A percentile compares a stretch with the other conserved stretches of the same genome.
Conservation (phyloP, 2,888 invertebrate genomes). For the Lasioglossum calceatum region DNA sequence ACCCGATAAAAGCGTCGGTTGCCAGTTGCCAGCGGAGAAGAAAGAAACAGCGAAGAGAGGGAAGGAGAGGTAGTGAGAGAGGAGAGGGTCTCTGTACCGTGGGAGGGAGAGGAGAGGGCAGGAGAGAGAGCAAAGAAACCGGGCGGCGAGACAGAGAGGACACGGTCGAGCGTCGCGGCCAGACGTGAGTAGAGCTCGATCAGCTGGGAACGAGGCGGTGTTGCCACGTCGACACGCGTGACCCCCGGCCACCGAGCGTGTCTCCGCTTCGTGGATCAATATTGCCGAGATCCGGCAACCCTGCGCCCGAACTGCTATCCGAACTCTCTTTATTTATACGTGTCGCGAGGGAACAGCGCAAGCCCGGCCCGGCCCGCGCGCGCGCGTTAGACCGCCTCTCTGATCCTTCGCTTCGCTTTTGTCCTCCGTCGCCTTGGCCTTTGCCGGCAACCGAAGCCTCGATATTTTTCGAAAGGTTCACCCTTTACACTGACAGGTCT, state of each 20-base stretch:
- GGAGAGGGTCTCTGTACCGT: not conserved
- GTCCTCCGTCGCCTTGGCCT: conserved; percentile 55
- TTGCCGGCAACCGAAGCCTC: conserved; percentile 7
- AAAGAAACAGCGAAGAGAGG: not conserved
- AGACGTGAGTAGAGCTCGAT: conserved; percentile 67
- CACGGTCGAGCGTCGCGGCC: conserved; percentile 37
- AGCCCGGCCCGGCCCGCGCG: conserved; percentile 38
- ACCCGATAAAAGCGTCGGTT: conserved; percentile 44
- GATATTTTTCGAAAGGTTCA: conserved; percentile 52
- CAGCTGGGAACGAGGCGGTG: conserved; percentile 77
- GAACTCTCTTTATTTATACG: conserved; percentile 74
- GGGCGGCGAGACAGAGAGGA: not conserved
- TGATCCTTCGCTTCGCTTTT: conserved; percentile 52
- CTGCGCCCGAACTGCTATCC: conserved; percentile 62
- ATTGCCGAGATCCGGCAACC: conserved; percentile 77
- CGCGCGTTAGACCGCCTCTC: conserved; percentile 24
- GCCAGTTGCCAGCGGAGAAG: conserved; percentile 33
- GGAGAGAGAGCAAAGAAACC: conserved; percentile 28
- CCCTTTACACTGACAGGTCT: not conserved
- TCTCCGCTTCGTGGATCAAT: conserved; percentile 75
- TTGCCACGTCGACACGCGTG: conserved; percentile 72
- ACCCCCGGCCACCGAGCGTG: conserved; percentile 69
- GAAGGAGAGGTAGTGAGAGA: conserved; percentile 8
- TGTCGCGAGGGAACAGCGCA: conserved; percentile 63
- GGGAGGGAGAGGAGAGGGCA: conserved; percentile 13